These are phyloP conservation scores for Macropodus opercularis DNA, from an alignment of 2,797 vertebrate species.

Conservation along the genomic window DNA sequence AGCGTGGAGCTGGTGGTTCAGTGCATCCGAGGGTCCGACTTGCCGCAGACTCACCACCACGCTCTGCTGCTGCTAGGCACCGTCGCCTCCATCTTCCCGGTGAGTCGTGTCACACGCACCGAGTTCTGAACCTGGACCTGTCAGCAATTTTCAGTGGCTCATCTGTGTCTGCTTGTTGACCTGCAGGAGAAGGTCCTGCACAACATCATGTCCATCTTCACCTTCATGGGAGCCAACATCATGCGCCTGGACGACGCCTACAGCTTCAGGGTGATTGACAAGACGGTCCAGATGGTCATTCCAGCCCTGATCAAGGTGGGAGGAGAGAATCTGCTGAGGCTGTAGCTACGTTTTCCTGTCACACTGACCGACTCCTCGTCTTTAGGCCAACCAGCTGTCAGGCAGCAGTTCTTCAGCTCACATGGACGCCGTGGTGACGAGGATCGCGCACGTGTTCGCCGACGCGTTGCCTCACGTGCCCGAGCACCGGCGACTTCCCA, in stretches of 20 bases:
- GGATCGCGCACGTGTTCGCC: slow-evolving; percentile 89
- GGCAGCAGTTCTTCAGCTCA: slow-evolving; percentile 65
- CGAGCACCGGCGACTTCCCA: slow-evolving; percentile 89
- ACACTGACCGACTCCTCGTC: neutral
- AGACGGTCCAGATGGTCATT: slow-evolving; percentile 93
- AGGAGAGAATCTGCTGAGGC: neutral
- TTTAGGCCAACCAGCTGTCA: slow-evolving; percentile 82
- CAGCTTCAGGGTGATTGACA: slow-evolving; percentile 95
- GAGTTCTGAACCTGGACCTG: no score
- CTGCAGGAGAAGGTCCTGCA: slow-evolving; percentile 97
- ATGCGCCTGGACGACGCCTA: slow-evolving; percentile 95
- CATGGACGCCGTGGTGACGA: slow-evolving; percentile 81
- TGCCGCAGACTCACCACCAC: slow-evolving; percentile 97
- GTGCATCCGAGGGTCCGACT: slow-evolving; percentile 88
- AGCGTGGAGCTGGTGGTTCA: slow-evolving; percentile 96
- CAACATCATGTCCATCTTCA: slow-evolving; percentile 99
- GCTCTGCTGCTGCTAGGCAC: slow-evolving; percentile 91
- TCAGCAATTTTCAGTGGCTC: neutral
- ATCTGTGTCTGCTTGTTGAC: neutral
- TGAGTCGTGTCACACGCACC: no score
- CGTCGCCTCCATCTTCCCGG: slow-evolving; percentile 91
- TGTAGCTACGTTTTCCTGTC: no score
- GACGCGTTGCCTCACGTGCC: slow-evolving; percentile 95
- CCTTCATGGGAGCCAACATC: slow-evolving; percentile 96
- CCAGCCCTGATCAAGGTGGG: slow-evolving; percentile 92